Base-by-base conservation (phyloP, 2,113 vertebrate species). In the Onychorhynchus coronatus region DNA sequence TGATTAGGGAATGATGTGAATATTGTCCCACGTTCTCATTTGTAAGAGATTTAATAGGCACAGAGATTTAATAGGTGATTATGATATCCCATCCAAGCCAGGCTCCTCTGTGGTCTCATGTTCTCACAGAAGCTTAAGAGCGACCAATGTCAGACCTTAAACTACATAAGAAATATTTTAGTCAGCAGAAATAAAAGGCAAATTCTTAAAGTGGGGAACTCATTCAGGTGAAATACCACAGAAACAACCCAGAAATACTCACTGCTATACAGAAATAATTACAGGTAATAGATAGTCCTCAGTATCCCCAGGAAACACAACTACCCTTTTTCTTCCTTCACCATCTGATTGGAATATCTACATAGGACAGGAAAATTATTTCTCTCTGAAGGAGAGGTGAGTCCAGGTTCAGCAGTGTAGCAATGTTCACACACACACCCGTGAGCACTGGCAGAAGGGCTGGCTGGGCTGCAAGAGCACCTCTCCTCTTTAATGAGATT, bases 211-310 rank as follows among this genome's bases (percentile, higher is more conserved):
- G 19, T 2, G 4, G 15, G 55, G 27, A 53, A 8, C 25, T 83
- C 27, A 14, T 17, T 52, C 22, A 52, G 27, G 30, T 75, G 78
- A 79, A 79, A 72, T 2, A 67, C 33, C 75, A 47, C 37, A 35
- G 35, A 50, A 91, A 28, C 6, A 12, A 70, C 89, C 59, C 42
- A 81, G n/a, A 71, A 81, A 89, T 85, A 91, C 90, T 93, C 90
- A 85, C 96, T 49, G 41, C 66, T 24, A 12, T 42, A 41, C 35
- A 59, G 14, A 55, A 22, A 55, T 74, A 44, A 7, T 30, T 41
- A 15, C 58, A 37, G 71, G 15, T 11, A 30, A 25, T 18, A 13
- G 19, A 16, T 3, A 42, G 33, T 8, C 3, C 3, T 37, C n/a
- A 28, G 14, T 44, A 50, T 18, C 55, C 50, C 70, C 88, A 41